These are phyloP conservation scores for Phymastichus coffea DNA, from an alignment of 1,140 invertebrate genomes.

Conservation along the genomic window DNA sequence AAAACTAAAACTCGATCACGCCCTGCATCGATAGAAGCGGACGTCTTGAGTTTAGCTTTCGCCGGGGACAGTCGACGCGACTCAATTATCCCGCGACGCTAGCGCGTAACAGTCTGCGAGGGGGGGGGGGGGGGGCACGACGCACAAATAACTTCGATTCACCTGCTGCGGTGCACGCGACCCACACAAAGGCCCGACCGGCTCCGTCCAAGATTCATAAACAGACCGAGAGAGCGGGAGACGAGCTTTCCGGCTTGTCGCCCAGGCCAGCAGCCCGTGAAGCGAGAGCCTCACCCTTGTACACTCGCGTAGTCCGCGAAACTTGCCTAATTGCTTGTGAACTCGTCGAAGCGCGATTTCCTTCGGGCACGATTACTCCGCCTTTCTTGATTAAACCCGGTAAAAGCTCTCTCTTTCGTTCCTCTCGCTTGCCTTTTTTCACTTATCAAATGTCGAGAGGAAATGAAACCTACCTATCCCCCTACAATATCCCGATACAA, in stretches of 20 bases:
- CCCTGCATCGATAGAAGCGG: too few relatives aligned
- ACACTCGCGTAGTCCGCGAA: too few relatives aligned
- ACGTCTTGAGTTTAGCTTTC: too few relatives aligned
- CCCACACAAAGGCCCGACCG: too few relatives aligned
- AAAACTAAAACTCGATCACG: too few relatives aligned
- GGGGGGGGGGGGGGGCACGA: too few relatives aligned
- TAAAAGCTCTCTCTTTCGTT: neutral
- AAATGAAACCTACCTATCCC: neutral
- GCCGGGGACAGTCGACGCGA: too few relatives aligned
- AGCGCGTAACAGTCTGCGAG: neutral
- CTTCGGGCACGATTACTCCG: constrained; percentile 22
- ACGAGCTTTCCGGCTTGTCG: constrained; percentile 24
- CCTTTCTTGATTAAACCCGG: constrained; percentile 5
- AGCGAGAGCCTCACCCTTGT: too few relatives aligned
- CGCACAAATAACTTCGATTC: neutral
- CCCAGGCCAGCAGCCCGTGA: constrained; percentile 4
- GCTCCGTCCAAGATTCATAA: constrained; percentile 27
- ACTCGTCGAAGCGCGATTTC: constrained; percentile 33
- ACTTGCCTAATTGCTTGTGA: constrained; percentile 29
- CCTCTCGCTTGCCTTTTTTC: neutral
- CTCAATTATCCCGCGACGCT: too few relatives aligned
- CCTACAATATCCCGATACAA: neutral
- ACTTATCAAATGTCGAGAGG: neutral
- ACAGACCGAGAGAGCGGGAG: too few relatives aligned
- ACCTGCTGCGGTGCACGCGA: too few relatives aligned